Conservation (phyloP, 2,113 vertebrate genomes). For the Hucho hucho region DNA sequence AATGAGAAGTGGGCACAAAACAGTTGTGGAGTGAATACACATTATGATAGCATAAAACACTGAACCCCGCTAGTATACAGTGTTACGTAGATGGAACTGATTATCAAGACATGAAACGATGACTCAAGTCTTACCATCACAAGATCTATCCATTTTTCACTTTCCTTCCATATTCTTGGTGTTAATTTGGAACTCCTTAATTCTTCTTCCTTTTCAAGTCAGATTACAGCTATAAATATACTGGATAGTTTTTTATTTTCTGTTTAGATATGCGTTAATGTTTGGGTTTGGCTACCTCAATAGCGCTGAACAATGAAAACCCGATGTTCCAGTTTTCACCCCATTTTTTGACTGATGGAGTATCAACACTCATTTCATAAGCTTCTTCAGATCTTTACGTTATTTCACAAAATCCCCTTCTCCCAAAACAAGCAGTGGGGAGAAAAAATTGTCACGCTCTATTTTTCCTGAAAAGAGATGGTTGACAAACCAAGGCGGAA, state of each 20-base stretch:
- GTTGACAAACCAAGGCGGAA: slow-evolving; percentile 36
- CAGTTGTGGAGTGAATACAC: slow-evolving; percentile 59
- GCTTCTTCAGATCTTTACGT: slow-evolving; percentile 47
- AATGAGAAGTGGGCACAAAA: slow-evolving; percentile 68
- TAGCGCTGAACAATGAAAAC: slow-evolving; percentile 50
- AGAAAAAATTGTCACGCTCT: slow-evolving; percentile 63
- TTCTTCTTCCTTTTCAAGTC: slow-evolving; percentile 54
- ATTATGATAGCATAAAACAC: slow-evolving; percentile 60
- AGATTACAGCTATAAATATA: slow-evolving; percentile 71
- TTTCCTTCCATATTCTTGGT: slow-evolving; percentile 45
- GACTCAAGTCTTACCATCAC: slow-evolving; percentile 67
- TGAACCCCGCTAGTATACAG: slow-evolving; percentile 64
- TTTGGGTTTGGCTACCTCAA: slow-evolving; percentile 43
- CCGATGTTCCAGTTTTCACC: slow-evolving; percentile 35
- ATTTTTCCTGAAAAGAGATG: slow-evolving; percentile 54
- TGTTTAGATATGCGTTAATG: slow-evolving; percentile 51
- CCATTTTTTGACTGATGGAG: slow-evolving; percentile 34
- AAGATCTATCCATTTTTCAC: slow-evolving; percentile 45
- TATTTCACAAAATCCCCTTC: slow-evolving; percentile 48
- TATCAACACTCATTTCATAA: slow-evolving; percentile 51
- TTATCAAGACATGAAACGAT: slow-evolving; percentile 63
- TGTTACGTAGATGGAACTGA: slow-evolving; percentile 52
- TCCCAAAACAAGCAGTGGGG: slow-evolving; percentile 31
- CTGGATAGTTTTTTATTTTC: slow-evolving; percentile 52
- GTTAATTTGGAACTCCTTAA: slow-evolving; percentile 47